Evolutionary conservation across 2,888 invertebrate species (phyloP).

Genomic region (Adela reaumurella): DNA sequence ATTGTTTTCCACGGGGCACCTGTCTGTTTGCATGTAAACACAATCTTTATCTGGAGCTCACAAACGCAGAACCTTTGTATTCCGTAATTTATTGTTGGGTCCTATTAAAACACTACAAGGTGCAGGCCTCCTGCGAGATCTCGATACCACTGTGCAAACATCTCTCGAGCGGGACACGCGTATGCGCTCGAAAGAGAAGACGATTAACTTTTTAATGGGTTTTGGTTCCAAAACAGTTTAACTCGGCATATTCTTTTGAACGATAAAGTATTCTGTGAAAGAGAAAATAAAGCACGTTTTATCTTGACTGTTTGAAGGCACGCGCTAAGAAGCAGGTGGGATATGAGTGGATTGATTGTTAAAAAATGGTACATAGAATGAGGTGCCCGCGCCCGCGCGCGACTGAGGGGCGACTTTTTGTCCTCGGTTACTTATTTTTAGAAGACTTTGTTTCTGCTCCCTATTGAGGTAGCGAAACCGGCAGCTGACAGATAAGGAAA

Average conservation of each 20-base stretch:
- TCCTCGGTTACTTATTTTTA: neutral
- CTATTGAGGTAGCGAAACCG: neutral
- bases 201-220: slow-evolving; percentile 25
- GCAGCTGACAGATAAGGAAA: neutral
- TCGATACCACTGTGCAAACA: slow-evolving; percentile 48
- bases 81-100: neutral
- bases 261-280: too few relatives aligned
- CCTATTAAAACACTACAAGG: slow-evolving; percentile 22
- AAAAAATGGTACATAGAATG: neutral
- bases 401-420: neutral
- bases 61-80: neutral
- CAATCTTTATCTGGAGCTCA: neutral
- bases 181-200: slow-evolving; percentile 30
- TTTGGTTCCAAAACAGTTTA: too few relatives aligned
- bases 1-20: too few relatives aligned
- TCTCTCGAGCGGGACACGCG: slow-evolving; percentile 37
- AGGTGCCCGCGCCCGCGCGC: neutral
- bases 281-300: too few relatives aligned
- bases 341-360: slow-evolving; percentile 8
- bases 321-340: slow-evolving; percentile 51
- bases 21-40: neutral
- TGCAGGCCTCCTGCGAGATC: slow-evolving; percentile 40
- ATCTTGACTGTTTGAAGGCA: slow-evolving; percentile 22
- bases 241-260: too few relatives aligned
- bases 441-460: neutral